phyloP scores from a whole-genome alignment of 2,113 vertebrate species.

The Regulus satrapa region DNA sequence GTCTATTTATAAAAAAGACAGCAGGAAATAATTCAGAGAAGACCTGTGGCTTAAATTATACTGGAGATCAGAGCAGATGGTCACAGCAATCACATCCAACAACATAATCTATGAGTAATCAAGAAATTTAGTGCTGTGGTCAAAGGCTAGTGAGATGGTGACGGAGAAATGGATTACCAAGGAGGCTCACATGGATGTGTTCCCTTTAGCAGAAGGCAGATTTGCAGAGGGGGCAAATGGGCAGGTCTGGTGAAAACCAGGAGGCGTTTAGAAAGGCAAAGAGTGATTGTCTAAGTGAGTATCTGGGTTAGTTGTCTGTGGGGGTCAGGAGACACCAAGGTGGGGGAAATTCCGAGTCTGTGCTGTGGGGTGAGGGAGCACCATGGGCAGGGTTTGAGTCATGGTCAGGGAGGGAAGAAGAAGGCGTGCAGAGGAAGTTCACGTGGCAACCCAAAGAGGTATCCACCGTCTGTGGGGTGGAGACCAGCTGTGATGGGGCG shows the following conservation, averaged over 20 bases:
- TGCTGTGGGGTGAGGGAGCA: neutral
- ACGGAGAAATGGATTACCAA: neutral
- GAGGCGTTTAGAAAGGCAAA: neutral
- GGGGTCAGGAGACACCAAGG: accelerated
- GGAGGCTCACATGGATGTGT: accelerated
- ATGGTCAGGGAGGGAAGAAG: neutral
- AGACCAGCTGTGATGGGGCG: neutral
- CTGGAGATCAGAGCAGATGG: slow-evolving; percentile 30
- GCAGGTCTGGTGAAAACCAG: neutral
- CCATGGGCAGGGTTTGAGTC: neutral
- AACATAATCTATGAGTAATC: slow-evolving; percentile 7
- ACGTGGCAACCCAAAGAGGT: neutral
- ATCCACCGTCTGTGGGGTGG: neutral
- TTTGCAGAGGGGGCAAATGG: neutral
- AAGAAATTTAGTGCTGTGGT: neutral
- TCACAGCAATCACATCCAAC: slow-evolving; percentile 1
- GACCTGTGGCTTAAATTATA: slow-evolving; percentile 8
- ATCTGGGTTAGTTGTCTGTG: accelerated
- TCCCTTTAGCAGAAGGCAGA: neutral
- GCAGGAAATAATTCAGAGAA: slow-evolving; percentile 46
- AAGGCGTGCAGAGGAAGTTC: neutral
- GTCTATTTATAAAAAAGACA: slow-evolving; percentile 34
- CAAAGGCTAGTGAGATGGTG: neutral
- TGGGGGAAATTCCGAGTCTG: neutral
- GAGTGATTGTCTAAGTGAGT: neutral